Conservation (phyloP, 1,140 invertebrate species). For the Onthophagus taurus region DNA sequence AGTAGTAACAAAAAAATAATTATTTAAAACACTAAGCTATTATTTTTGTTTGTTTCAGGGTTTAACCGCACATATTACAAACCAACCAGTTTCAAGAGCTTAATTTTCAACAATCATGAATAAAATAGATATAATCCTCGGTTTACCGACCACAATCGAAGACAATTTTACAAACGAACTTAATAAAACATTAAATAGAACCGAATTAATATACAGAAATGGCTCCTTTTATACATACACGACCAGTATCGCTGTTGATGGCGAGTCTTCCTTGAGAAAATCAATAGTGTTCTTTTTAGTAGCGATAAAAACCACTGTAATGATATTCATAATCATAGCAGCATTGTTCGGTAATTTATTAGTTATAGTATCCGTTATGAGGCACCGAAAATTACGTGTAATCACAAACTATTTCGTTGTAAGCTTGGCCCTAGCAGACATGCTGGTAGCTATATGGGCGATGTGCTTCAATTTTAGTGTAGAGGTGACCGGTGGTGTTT, state of each 20-base stretch:
- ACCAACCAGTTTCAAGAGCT: too few relatives aligned
- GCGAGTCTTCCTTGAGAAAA: constrained; percentile 11
- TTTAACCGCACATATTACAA: too few relatives aligned
- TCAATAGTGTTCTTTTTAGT: constrained; percentile 38
- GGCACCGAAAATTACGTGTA: constrained; percentile 70
- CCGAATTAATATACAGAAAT: constrained; percentile 10
- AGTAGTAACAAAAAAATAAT: too few relatives aligned
- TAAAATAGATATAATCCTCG: too few relatives aligned
- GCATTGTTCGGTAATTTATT: constrained; percentile 80
- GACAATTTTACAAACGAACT: too few relatives aligned
- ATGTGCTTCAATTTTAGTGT: constrained; percentile 93
- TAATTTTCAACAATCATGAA: too few relatives aligned
- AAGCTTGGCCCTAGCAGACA: constrained; percentile 80
- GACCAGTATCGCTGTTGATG: background rate
- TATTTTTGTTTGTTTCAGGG: too few relatives aligned
- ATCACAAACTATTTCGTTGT: constrained; percentile 96
- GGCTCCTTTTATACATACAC: constrained; percentile 18
- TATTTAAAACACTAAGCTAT: too few relatives aligned
- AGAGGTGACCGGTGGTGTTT: constrained; percentile 67
- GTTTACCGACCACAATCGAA: too few relatives aligned
- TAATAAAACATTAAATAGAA: background rate
- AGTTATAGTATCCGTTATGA: constrained; percentile 81
- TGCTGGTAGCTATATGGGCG: constrained; percentile 83
- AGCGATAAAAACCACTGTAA: constrained; percentile 59
- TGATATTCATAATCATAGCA: constrained; percentile 76